Evolutionary conservation across 2,113 vertebrate species (phyloP).

Genomic region (Antigone vipio): DNA sequence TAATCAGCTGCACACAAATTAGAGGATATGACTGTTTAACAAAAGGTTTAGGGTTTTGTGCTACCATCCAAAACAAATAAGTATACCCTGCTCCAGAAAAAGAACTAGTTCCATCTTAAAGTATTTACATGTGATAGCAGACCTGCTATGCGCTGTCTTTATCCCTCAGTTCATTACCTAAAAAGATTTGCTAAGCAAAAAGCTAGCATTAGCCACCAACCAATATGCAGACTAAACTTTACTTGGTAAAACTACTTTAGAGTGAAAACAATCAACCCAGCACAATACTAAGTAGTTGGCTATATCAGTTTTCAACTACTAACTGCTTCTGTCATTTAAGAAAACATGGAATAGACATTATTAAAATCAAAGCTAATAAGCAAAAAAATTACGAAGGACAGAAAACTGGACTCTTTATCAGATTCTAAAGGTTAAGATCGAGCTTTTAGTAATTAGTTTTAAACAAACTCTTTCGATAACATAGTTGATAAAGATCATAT

Average conservation of each 20-base stretch:
- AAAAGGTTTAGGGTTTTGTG: background rate
- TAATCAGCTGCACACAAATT: background rate
- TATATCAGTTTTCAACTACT: background rate
- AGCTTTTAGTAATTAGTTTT: background rate
- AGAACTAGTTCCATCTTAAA: background rate
- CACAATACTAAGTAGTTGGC: background rate
- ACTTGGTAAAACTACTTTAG: background rate
- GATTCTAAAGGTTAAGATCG: background rate
- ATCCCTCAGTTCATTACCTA: background rate
- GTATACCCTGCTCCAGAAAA: background rate
- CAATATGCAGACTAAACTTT: background rate
- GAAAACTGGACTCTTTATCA: background rate
- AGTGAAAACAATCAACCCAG: background rate
- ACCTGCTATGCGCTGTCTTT: background rate
- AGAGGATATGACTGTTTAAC: background rate
- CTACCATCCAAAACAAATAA: background rate
- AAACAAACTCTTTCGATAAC: background rate
- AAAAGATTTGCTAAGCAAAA: background rate
- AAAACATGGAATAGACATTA: background rate
- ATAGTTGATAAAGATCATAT: background rate
- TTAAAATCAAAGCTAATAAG: background rate
- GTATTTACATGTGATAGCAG: background rate
- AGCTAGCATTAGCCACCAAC: background rate
- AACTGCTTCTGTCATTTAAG: background rate
- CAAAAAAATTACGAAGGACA: background rate